A percentile compares a stretch with the other conserved stretches of the same genome.
These are phyloP conservation scores for Musca vetustissima DNA, from an alignment of 1,140 invertebrate genomes.

Conservation along the genomic window DNA sequence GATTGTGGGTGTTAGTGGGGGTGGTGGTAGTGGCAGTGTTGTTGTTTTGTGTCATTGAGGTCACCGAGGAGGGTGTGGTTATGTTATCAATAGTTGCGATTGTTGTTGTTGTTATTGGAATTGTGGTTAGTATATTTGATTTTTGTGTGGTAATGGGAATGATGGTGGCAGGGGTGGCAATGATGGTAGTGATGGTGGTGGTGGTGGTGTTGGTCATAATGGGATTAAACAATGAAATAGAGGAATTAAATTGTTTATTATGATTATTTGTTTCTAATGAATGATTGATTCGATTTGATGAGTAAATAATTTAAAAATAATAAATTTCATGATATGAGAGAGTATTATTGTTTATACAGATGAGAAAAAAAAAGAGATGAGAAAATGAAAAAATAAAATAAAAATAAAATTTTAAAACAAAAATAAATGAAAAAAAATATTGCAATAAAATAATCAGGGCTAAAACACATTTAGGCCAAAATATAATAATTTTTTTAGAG, in stretches of 20 bases:
- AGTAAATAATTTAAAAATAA: neutral
- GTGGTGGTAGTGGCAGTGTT: slow-evolving; percentile 6
- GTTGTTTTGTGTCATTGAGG: neutral
- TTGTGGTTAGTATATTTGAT: neutral
- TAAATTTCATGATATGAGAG: neutral
- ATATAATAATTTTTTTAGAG: no score
- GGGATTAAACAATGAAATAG: slow-evolving; percentile 20
- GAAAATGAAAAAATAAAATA: neutral
- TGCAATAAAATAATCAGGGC: neutral
- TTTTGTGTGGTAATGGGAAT: neutral
- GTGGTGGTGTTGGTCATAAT: slow-evolving; percentile 19
- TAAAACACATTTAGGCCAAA: no score
- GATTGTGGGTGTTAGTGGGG: slow-evolving; percentile 19
- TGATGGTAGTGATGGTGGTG: slow-evolving; percentile 1
- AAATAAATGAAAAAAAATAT: neutral
- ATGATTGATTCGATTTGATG: slow-evolving; percentile 28
- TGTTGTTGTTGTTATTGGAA: slow-evolving; percentile 22
- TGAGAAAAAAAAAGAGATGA: slow-evolving; percentile 2
- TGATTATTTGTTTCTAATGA: slow-evolving; percentile 34
- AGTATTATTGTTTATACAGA: neutral
- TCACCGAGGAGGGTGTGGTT: neutral
- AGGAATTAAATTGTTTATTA: slow-evolving; percentile 26
- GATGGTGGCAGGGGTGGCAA: slow-evolving; percentile 11
- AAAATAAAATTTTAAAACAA: no score
- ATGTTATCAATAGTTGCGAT: neutral